Percentiles rank a stretch among this genome's conserved stretches.
Conservation (phyloP, 2,888 invertebrate species). For the Endotricha flammealis region DNA sequence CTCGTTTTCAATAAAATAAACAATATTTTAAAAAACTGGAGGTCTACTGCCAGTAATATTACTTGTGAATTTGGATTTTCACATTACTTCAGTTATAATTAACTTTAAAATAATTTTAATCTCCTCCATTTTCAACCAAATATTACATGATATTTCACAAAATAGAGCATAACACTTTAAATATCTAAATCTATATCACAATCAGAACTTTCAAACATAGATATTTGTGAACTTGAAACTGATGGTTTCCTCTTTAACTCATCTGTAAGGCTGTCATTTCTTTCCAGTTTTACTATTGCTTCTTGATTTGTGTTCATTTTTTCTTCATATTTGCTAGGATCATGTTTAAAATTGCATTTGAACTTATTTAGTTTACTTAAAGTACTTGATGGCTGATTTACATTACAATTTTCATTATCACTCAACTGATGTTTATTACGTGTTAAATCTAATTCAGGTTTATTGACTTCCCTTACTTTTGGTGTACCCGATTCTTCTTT, state of each 20-base stretch:
- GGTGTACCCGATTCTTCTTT: conserved; percentile 4
- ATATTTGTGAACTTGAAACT: conserved; percentile 52
- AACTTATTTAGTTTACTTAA: conserved; percentile 54
- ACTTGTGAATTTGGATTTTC: too few relatives aligned
- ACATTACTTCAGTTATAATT: too few relatives aligned
- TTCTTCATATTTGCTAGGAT: conserved; percentile 48
- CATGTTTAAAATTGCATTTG: conserved; percentile 45
- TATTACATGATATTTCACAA: too few relatives aligned
- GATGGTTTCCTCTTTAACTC: conserved; percentile 12
- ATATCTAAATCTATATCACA: conserved; percentile 74
- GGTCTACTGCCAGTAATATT: too few relatives aligned
- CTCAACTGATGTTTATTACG: conserved; percentile 17
- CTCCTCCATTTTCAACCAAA: too few relatives aligned
- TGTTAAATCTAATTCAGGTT: conserved; percentile 1
- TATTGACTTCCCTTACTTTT: conserved; percentile 9
- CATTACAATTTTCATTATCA: too few relatives aligned
- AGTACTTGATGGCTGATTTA: conserved; percentile 20
- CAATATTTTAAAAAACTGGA: too few relatives aligned
- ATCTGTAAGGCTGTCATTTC: conserved; percentile 24
- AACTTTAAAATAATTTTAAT: too few relatives aligned
- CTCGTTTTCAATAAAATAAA: too few relatives aligned
- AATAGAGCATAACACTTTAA: conserved; percentile 23
- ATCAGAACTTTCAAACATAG: conserved; percentile 71
- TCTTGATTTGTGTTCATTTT: conserved; percentile 22
- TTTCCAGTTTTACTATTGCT: conserved; percentile 26